Evolutionary conservation across 2,113 vertebrate genomes (phyloP).

Genomic region (Tylochromis polylepis): DNA sequence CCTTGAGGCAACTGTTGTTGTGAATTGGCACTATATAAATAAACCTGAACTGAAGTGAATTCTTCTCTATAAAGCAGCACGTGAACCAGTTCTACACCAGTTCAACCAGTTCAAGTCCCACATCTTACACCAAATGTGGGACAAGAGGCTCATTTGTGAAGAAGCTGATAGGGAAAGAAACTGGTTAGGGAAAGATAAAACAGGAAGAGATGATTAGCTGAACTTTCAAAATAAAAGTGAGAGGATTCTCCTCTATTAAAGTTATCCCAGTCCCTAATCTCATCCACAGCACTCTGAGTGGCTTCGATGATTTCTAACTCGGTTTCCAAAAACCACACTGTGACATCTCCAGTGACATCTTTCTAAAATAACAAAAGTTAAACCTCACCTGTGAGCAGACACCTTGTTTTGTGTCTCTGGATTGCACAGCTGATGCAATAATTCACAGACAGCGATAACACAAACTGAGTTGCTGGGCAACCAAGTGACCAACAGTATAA

Average conservation of each 20-base stretch:
- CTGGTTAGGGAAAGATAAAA: not conserved
- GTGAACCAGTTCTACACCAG: not conserved
- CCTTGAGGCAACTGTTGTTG: not conserved
- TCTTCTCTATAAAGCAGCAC: not conserved
- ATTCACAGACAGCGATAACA: not conserved
- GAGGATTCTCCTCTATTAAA: not conserved
- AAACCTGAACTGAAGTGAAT: not conserved
- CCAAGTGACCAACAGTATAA: conserved; percentile 27
- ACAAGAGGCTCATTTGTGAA: not conserved
- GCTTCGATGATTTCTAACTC: not conserved
- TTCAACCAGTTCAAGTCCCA: not conserved
- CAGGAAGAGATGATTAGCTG: not conserved
- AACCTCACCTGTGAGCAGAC: not conserved
- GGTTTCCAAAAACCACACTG: not conserved
- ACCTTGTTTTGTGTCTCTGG: not conserved
- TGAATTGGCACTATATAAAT: not conserved
- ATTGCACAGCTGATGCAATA: not conserved
- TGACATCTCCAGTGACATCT: not conserved
- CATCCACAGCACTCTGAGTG: not conserved
- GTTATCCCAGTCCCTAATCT: not conserved
- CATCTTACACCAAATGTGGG: not conserved
- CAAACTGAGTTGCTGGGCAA: conserved; percentile 37
- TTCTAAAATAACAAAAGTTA: not conserved
- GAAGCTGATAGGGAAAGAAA: not conserved
- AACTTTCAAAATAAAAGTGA: not conserved